Base-by-base conservation (phyloP, 2,797 vertebrate species). In the Betta splendens region DNA sequence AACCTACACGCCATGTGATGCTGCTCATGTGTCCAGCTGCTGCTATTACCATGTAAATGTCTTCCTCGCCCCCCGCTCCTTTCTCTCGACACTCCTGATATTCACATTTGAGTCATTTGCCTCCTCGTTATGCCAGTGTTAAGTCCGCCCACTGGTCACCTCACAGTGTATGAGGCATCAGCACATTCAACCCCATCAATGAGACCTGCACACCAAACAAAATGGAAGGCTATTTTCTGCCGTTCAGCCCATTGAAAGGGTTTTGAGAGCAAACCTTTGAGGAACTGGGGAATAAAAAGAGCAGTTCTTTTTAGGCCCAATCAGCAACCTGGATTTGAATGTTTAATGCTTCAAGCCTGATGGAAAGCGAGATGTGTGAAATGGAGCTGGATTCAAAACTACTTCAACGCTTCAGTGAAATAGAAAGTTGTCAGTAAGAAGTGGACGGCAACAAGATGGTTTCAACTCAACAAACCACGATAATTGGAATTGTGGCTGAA, bases 41-140 rank as follows among this genome's bases (percentile, higher is more conserved):
- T 68, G 40, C 15, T 37, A 67, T 78, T 58, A 63, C 42, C 58
- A 76, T 75, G 72, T 63, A 31, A 48, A 77, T 71, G 52, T 55
- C 38, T 7, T 16, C 32, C 63, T 47, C 63, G 55, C 9, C 9
- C 7, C 13, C 36, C 37, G 32, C 16, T 26, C 9, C 8, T 40
- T 57, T 60, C 59, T 64, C 37, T 45, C 9, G 13, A 50, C 72
- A 79, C 56, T 46, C 62, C 56, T 63, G 49, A 73, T 83, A 60
- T 81, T 73, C 38, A 38, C 74, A 67, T 64, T 56, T 87, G 83
- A 88, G 78, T 88, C 86, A 87, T 77, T 75, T 70, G 47, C 71
- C 64, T 85, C 65, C 49, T 65, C 72, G 77, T 82, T 70, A 62
- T 78, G 43, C 45, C 45, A 10, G 61, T 29, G 60, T 69, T 60